Conservation (phyloP, 2,113 vertebrate genomes). For the Ageneiosus marmoratus region DNA sequence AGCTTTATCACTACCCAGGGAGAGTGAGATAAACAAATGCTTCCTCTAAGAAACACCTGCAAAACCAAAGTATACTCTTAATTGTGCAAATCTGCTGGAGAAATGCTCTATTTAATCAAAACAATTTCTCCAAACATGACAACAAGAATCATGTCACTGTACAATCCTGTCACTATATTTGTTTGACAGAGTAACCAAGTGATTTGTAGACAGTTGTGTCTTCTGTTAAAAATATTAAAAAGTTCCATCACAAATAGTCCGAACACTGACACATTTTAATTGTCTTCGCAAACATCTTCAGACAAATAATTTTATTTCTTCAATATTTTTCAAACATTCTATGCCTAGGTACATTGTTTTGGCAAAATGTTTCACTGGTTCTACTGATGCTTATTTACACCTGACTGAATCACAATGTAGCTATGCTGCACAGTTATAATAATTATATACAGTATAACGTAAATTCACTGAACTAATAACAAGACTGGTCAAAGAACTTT, state of each 20-base stretch:
- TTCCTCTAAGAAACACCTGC: neutral
- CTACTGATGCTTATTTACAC: neutral
- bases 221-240: too few species aligned
- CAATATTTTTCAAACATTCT: neutral
- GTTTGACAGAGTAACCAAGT: too few species aligned
- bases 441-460: neutral
- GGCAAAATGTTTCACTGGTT: neutral
- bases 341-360: neutral
- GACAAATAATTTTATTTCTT: neutral
- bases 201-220: too few species aligned
- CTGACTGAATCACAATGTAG: neutral
- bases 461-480: constrained; percentile 26
- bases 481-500: neutral
- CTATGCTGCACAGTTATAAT: neutral
- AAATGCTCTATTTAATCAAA: neutral
- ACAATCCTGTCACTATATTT: neutral
- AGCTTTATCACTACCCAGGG: neutral
- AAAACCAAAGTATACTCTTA: too few species aligned
- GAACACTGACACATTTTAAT: neutral
- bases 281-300: neutral
- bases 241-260: neutral
- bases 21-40: neutral
- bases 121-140: too few species aligned
- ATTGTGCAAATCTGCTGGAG: neutral
- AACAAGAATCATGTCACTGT: neutral